A percentile compares a stretch with the other conserved stretches of the same genome.
Evolutionary conservation across 2,888 invertebrate species (phyloP).

Genomic region (Deroplatys truncata): DNA sequence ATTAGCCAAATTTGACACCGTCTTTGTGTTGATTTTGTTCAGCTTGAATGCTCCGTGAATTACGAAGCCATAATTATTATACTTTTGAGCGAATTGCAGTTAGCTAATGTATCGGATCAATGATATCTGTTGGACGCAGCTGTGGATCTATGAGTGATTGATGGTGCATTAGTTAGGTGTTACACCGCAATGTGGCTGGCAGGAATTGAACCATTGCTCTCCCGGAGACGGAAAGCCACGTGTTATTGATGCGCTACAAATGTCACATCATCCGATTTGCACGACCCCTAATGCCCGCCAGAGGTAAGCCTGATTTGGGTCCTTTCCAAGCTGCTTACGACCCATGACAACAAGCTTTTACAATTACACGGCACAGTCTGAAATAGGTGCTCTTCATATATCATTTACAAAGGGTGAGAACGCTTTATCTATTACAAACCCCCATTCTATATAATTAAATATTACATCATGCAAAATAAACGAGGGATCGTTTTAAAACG

Average conservation of each 20-base stretch:
- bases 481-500: no score
- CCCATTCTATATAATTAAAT: no score
- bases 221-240: not conserved
- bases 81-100: not conserved
- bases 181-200: not conserved
- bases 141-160: not conserved
- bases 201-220: not conserved
- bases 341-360: not conserved
- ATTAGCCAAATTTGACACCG: no score
- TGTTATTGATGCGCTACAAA: not conserved
- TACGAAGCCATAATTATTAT: no score
- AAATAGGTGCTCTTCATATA: not conserved
- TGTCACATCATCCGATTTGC: not conserved
- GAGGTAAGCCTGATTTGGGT: not conserved
- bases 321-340: not conserved
- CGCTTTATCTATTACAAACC: no score
- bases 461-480: no score
- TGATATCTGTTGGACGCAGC: not conserved
- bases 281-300: not conserved
- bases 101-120: not conserved
- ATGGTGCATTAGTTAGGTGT: not conserved
- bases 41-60: no score
- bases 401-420: not conserved
- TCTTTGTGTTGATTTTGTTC: no score
- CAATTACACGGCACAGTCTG: not conserved